These are phyloP conservation scores for Tretioscincus oriximinensis DNA, from an alignment of 2,113 vertebrate genomes.

Conservation along the genomic window DNA sequence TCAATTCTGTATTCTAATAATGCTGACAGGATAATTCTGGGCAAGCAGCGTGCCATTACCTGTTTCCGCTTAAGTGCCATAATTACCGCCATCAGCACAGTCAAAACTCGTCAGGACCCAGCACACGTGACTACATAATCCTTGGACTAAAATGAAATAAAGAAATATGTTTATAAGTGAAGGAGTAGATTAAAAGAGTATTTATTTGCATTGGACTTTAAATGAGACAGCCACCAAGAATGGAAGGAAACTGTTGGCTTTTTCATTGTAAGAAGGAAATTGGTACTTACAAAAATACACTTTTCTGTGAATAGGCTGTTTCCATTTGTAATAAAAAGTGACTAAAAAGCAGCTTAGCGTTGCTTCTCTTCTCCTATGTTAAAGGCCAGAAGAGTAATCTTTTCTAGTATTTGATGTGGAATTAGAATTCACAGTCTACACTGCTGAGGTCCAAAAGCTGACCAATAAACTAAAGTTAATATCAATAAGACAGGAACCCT, in stretches of 20 bases:
- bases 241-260: neutral
- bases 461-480: no score
- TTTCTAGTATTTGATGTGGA: no score
- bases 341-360: no score
- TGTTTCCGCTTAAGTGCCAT: constrained; percentile 4
- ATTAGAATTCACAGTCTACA: no score
- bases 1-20: neutral
- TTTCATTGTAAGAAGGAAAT: constrained; percentile 5
- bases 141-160: constrained; percentile 22
- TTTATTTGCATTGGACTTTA: constrained; percentile 34
- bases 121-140: neutral
- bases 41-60: neutral
- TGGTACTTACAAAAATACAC: no score
- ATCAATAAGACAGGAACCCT: no score
- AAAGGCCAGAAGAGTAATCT: no score
- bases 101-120: neutral
- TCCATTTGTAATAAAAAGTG: no score
- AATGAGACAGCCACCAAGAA: neutral
- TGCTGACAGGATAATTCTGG: neutral
- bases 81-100: neutral
- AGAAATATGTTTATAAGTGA: neutral
- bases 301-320: no score
- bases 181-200: constrained; percentile 26
- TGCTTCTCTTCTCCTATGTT: no score
- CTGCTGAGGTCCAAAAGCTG: no score